These are phyloP conservation scores for Lepilemur septentrionalis DNA, from an alignment of 2,797 vertebrate species.

Conservation along the genomic window DNA sequence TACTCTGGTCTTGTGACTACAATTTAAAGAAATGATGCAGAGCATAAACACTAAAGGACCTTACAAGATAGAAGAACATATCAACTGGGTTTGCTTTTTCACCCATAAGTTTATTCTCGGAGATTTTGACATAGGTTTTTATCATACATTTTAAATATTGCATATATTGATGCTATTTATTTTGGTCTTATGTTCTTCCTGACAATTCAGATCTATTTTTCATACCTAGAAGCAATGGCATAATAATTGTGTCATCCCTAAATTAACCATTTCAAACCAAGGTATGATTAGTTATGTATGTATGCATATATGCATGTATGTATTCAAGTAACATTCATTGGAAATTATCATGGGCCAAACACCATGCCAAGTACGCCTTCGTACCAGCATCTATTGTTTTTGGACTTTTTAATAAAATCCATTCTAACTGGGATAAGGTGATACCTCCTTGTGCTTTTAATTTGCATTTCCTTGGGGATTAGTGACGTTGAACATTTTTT, in stretches of 20 bases:
- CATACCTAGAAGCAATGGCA: background rate
- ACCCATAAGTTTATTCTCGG: background rate
- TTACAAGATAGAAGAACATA: background rate
- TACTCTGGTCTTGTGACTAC: background rate
- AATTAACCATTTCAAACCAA: background rate
- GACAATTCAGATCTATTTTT: slow-evolving; percentile 13
- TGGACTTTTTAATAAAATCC: too few relatives aligned
- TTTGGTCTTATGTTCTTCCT: background rate
- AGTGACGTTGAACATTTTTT: too few relatives aligned
- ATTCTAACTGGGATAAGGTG: too few relatives aligned
- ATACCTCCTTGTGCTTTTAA: too few relatives aligned
- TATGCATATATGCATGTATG: background rate
- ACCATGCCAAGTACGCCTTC: background rate
- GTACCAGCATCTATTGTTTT: too few relatives aligned
- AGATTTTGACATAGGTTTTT: background rate
- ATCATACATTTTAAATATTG: background rate
- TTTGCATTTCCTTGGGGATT: too few relatives aligned
- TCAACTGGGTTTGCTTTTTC: background rate
- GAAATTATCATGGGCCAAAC: background rate
- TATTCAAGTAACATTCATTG: background rate
- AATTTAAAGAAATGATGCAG: background rate
- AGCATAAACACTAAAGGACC: background rate
- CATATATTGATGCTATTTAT: background rate
- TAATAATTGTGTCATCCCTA: background rate
- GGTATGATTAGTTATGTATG: background rate